These are phyloP conservation scores for Python bivittatus DNA, from an alignment of 2,113 vertebrate species.

Conservation along the genomic window DNA sequence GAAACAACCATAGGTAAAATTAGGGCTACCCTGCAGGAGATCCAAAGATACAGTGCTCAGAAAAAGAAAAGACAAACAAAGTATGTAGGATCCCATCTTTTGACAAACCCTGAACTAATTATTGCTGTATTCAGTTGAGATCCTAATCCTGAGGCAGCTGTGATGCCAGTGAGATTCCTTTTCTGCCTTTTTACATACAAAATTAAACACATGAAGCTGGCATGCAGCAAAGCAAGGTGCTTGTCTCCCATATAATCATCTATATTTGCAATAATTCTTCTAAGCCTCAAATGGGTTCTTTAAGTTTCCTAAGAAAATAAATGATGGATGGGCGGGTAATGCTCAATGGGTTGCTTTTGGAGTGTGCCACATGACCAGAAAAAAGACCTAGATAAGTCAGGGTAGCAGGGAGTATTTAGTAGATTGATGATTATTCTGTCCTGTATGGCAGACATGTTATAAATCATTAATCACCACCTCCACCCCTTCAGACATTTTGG, in stretches of 20 bases:
- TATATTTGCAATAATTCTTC: neutral
- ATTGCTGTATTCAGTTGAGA: neutral
- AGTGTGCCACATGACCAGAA: neutral
- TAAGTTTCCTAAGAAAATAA: neutral
- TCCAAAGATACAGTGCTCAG: neutral
- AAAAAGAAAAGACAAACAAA: neutral
- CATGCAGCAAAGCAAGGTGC: neutral
- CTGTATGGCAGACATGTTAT: neutral
- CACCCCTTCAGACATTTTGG: neutral
- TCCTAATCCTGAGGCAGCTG: neutral
- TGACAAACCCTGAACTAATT: neutral
- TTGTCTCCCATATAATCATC: neutral
- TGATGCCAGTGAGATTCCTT: neutral
- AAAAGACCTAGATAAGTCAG: neutral
- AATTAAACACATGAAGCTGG: neutral
- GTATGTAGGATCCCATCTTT: neutral
- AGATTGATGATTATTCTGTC: neutral
- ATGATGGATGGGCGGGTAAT: neutral
- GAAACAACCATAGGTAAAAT: neutral
- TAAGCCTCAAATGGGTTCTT: neutral
- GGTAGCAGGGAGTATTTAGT: neutral
- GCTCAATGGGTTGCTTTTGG: neutral
- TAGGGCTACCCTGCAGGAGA: neutral
- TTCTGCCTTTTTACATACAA: neutral
- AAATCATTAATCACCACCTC: neutral